Base-by-base conservation (phyloP, 1,140 invertebrate genomes). In the Drosophila repletoides region DNA sequence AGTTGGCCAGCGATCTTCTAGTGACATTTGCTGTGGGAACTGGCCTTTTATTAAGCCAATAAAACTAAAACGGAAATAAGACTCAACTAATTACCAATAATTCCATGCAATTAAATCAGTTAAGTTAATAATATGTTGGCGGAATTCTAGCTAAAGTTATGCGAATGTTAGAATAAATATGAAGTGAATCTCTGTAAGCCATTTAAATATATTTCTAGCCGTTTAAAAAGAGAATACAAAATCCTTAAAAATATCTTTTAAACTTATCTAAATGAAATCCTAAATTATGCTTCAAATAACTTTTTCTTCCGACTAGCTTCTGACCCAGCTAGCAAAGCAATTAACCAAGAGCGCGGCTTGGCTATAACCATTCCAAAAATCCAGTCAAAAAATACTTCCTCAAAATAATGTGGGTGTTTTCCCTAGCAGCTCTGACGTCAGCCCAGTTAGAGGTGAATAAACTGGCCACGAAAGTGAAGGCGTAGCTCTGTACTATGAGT, bases 381-480 rank as follows among this genome's bases (percentile, higher is more conserved):
- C 19, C 5, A 3, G 28, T 24, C n/a, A 6, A 28, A 22, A 21
- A 60, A 38, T 64, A 76, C 67, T 81, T 84, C 77, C 79, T 84
- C 49, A 40, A 55, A 24, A 38, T 22, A 9, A 51, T 67, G 65
- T 68, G 66, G 73, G 73, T 56, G 49, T 64, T 28, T 52, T 71
- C 24, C 41, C n/a, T 26, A 65, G 36, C 36, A 41, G 19, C 45
- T 19, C 53, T 79, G 74, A 84, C 66, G 71, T 79, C 70, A 33
- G 4, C n/a, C 5, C 9, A 40, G n/a, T n/a, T n/a, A n/a, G 17
- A 75, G 80, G 56, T 84, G 80, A 84, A 79, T 79, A 79, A 84
- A 84, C 79, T 72, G 31, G 33, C 38, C 40, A 45, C 49, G 79
- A 84, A 84, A 84, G 79, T 79, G 79, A 84, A 74, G 77, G 79